These are phyloP conservation scores for Patiria miniata DNA, from an alignment of 35 echinoderm and acorn worm species.

Conservation along the genomic window DNA sequence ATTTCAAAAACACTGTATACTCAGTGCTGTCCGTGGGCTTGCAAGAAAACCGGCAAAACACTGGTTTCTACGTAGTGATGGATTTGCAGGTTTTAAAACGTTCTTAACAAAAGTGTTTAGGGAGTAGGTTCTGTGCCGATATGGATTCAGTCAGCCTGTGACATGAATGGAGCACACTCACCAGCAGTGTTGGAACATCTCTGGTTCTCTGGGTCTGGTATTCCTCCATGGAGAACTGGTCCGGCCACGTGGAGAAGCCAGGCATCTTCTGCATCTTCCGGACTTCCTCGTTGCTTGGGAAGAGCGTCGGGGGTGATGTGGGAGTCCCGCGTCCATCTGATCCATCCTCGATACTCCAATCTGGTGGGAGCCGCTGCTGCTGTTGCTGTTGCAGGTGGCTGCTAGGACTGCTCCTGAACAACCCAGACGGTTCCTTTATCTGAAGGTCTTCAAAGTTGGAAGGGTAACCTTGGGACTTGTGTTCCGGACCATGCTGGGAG, in stretches of 20 bases:
- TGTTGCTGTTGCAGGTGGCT: conserved; percentile 30
- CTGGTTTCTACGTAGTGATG: too few species aligned
- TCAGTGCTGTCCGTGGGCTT: too few species aligned
- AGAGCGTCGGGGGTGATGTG: conserved; percentile 1
- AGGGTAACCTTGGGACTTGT: conserved; percentile 33
- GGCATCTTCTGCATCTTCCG: background rate
- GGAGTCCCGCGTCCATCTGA: background rate
- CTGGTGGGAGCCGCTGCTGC: conserved; percentile 41
- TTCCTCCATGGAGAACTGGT: conserved; percentile 22
- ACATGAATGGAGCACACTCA: background rate
- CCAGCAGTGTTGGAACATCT: conserved; percentile 23
- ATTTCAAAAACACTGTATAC: too few species aligned
- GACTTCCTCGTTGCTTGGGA: conserved; percentile 29
- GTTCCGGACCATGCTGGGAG: background rate
- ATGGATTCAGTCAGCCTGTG: too few species aligned
- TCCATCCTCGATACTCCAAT: conserved; percentile 6
- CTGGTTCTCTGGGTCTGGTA: background rate
- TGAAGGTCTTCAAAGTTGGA: conserved; percentile 7
- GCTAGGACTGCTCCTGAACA: conserved; percentile 46
- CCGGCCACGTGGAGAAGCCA: conserved; percentile 13
- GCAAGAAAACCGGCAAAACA: too few species aligned
- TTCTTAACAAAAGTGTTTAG: too few species aligned
- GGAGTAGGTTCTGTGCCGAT: too few species aligned
- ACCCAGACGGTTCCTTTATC: conserved; percentile 1
- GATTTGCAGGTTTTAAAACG: too few species aligned